phyloP scores from a whole-genome alignment of 2,888 invertebrate species.

The Arrhopalites spinosus region DNA sequence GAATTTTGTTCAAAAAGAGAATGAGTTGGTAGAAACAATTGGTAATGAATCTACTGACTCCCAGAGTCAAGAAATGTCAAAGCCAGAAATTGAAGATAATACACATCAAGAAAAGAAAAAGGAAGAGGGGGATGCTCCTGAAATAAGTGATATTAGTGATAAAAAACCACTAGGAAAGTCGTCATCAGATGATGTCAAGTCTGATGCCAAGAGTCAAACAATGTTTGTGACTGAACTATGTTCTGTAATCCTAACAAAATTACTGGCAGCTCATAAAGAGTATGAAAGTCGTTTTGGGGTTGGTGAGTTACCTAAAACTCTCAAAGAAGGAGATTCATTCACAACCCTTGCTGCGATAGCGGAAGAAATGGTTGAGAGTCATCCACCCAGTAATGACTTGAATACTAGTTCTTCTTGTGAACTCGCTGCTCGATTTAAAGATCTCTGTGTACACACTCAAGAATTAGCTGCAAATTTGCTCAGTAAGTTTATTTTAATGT shows the following conservation, averaged over 20 bases:
- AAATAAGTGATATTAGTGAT: background rate
- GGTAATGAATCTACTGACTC: background rate
- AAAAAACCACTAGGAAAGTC: background rate
- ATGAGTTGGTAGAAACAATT: background rate
- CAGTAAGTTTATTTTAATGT: too few relatives aligned
- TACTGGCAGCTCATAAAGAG: slow-evolving; percentile 52
- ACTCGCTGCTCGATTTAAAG: slow-evolving; percentile 9
- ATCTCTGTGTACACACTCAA: slow-evolving; percentile 24
- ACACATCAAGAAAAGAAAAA: background rate
- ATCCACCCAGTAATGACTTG: background rate
- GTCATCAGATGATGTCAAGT: background rate
- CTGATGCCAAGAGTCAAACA: slow-evolving; percentile 22
- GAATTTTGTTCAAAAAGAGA: background rate
- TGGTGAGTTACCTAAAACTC: background rate
- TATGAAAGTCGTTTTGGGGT: slow-evolving; percentile 53
- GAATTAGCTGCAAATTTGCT: slow-evolving; percentile 26
- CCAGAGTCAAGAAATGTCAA: background rate
- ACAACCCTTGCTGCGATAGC: slow-evolving; percentile 2
- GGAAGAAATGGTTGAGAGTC: slow-evolving; percentile 10
- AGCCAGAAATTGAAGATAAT: slow-evolving; percentile 17
- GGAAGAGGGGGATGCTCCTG: background rate
- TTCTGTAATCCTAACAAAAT: slow-evolving; percentile 52
- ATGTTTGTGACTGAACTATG: slow-evolving; percentile 50
- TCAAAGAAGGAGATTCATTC: slow-evolving; percentile 18
- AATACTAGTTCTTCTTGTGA: slow-evolving; percentile 1